Base-by-base conservation (phyloP, 2,113 vertebrate species). In the Sterrhoptilus dennistouni region DNA sequence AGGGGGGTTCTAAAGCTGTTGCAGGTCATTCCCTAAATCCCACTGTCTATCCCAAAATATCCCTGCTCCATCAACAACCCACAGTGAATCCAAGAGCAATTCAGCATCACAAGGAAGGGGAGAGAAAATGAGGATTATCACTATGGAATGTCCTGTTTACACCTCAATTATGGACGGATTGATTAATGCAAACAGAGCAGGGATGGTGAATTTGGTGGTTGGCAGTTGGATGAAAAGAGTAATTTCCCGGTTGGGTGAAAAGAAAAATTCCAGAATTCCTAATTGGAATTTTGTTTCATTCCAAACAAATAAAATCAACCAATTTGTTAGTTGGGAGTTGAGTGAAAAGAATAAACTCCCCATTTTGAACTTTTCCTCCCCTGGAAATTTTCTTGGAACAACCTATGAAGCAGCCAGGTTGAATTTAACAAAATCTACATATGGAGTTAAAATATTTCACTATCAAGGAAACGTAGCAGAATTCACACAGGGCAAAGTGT, bases 341-440 rank as follows among this genome's bases (percentile, higher is more conserved):
- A 33, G 40, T 40, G 22, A 45, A 84, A 65, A 81, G 8, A 52
- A 12, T 14, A n/a, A 56, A 74, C 7, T 56, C 29, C 12, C 6
- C 0, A 0, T 11, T 79, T 60, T 27, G 1, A 84, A 53, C 50
- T 23, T 29, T 7, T 3, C 24, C 17, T 11, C 9, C 7, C 4
- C 20, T 25, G 14, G 20, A 82, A 71, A n/a, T 2, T 22, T 68
- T 50, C 38, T 50, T 59, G 22, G 40, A 70, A 35, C 31, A 74
- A 28, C 5, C n/a, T 16, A 24, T 61, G 53, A 89, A 54, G 4
- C 28, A 70, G 72, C 9, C 38, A 14, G 7, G 22, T 9, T 53
- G 36, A 42, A 57, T 52, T 60, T n/a, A 27, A 80, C 33, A 68
- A 50, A 66, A 86, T 18, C 36, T 18, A 17, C 23, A 9, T 7